Evolutionary conservation across 2,797 vertebrate genomes (phyloP).

Genomic region (Coregonus ussuriensis): DNA sequence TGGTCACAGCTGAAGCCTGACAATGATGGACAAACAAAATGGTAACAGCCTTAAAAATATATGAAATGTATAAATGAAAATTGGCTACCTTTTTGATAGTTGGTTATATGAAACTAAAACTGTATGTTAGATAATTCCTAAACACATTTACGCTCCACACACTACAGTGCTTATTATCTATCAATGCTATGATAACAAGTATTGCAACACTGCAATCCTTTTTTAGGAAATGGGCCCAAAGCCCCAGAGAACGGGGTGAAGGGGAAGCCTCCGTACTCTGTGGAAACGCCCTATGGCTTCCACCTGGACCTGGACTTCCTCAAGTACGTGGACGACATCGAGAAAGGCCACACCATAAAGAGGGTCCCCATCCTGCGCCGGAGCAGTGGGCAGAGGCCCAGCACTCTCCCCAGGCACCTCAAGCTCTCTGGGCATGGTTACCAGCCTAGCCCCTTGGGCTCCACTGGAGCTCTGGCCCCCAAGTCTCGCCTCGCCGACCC

Average conservation of each 20-base stretch:
- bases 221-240: slow-evolving; percentile 77
- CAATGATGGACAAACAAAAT: slow-evolving; percentile 68
- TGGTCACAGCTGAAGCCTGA: slow-evolving; percentile 26
- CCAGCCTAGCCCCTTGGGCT: slow-evolving; percentile 76
- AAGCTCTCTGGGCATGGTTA: slow-evolving; percentile 81
- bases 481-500: slow-evolving; percentile 69
- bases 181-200: not conserved
- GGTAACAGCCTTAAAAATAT: slow-evolving; percentile 49
- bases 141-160: not conserved
- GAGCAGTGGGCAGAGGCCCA: slow-evolving; percentile 84
- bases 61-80: slow-evolving; percentile 17
- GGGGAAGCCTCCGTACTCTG: slow-evolving; percentile 84
- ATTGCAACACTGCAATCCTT: slow-evolving; percentile 20
- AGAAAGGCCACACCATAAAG: slow-evolving; percentile 95
- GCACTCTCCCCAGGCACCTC: slow-evolving; percentile 88
- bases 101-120: slow-evolving; percentile 28
- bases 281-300: slow-evolving; percentile 96
- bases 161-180: not conserved
- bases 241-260: slow-evolving; percentile 73
- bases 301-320: slow-evolving; percentile 94
- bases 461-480: slow-evolving; percentile 72
- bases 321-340: slow-evolving; percentile 98
- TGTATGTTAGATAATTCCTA: not conserved
- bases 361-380: slow-evolving; percentile 87
- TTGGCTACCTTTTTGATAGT: not conserved